phyloP scores from a whole-genome alignment of 2,113 vertebrate species.

The Platichthys flesus region DNA sequence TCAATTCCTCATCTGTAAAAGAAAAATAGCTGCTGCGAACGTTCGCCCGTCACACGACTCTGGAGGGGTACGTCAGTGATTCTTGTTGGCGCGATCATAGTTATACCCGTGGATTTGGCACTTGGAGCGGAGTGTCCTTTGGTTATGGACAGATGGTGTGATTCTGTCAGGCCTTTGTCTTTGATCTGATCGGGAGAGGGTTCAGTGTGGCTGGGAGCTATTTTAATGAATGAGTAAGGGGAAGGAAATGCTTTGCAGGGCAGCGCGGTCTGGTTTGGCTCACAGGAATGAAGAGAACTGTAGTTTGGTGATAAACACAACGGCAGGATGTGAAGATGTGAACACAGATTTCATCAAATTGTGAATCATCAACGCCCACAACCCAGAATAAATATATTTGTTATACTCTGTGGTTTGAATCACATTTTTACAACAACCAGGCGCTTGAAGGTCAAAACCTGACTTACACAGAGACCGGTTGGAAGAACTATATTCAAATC shows the following conservation, averaged over 20 bases:
- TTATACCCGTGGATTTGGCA: constrained; percentile 47
- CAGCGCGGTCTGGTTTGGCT: constrained; percentile 61
- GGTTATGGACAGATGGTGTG: constrained; percentile 75
- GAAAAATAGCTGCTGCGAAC: constrained; percentile 15
- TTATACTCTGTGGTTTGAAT: background rate
- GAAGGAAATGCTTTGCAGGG: constrained; percentile 84
- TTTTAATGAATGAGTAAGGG: constrained; percentile 82
- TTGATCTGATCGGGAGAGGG: constrained; percentile 67
- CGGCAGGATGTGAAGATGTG: constrained; percentile 27
- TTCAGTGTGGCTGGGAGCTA: constrained; percentile 71
- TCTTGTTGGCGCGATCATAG: constrained; percentile 25
- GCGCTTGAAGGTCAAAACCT: constrained; percentile 36
- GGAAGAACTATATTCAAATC: background rate
- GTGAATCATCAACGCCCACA: constrained; percentile 17
- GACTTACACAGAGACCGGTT: background rate
- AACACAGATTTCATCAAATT: constrained; percentile 34
- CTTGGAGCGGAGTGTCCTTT: constrained; percentile 64
- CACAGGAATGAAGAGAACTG: constrained; percentile 27
- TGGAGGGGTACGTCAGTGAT: constrained; percentile 17
- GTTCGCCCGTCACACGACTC: constrained; percentile 26
- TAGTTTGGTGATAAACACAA: constrained; percentile 31
- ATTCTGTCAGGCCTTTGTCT: constrained; percentile 73
- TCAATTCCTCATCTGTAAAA: constrained; percentile 35
- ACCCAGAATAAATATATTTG: background rate
- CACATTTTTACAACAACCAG: constrained; percentile 4